Evolutionary conservation across 2,888 invertebrate species (phyloP), one percentile per base, ranked within the genome.

Genomic region (Labia minor): DNA sequence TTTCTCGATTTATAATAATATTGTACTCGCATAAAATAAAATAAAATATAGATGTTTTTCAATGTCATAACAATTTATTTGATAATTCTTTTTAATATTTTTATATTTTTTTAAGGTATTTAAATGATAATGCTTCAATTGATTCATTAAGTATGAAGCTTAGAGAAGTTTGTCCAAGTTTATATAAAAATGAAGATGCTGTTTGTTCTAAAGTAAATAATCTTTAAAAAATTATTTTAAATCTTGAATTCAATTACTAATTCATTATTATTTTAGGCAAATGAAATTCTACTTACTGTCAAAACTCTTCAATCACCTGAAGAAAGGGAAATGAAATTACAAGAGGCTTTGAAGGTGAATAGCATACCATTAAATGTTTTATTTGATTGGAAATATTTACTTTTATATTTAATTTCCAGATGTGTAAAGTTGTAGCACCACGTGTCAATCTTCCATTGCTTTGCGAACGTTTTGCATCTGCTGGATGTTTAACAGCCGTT

Each of bases 151-250:
- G 94, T 69, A 82, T 85, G 20, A 89, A 89, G 74, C 79, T 99
- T 66, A 82, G 96, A 63, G 90, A 94, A 73, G 84, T 93, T 1
- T 99, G 98, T 74, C 98, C 99, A 0, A 89, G 90, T 72, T 81
- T 99, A 21, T 99, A 96, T 76, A 88, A 91, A 70, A 88, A 88
- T 73, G 97, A 98, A 80, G 98, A 99, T 78, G 97, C 96, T 1
- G 90, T 93, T 11, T 94, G 93, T 73, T 93, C 96, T 1, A 96
- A 96, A 81, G 94, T 92, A 77, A 74, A 72, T 67, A 11, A 4
- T 33, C 11, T 33, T 19, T 61, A 26, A 19, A 19, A 2, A 65
- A n/a, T 1, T 19, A 20, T 65, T 19, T 19, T 18, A 18, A 19
- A 11, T 19, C 1, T 49, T 26, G 19, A 4, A 49, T 19, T 65